Evolutionary conservation across 2,888 invertebrate species (phyloP), one percentile per base, ranked within the genome.

Genomic region (Parnassius apollo): DNA sequence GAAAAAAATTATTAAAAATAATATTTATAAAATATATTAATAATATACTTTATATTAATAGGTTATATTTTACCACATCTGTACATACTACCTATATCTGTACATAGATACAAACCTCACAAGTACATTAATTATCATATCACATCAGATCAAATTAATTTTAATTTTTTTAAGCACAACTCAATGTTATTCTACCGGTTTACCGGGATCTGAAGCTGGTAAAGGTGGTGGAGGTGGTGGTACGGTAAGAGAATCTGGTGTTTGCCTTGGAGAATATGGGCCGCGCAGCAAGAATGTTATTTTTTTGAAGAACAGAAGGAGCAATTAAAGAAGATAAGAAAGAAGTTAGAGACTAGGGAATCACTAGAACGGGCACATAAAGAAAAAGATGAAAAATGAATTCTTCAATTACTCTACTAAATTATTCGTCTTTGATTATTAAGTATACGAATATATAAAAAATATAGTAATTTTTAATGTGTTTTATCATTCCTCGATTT

Each of bases 271-370:
- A 0, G 75, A 74, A 64, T 83, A 72, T 44, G 86, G 1, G 77
- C 83, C 0, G 83, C 83, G 0, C 76, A 83, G 42, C 89, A 89
- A 68, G 89, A 88, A 58, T 78, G 80, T 0, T 89, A 84, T 71
- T 89, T 89, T 74, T 75, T 78, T 61, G 74, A 78, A 42, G 82
- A 87, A 60, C 76, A 81, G 48, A 78, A 68, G 61, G 82, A 87
- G 35, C 78, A 82, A 42, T 44, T 89, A 10, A 71, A 80, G 62
- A 76, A 83, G 61, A 57, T 88, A 0, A 86, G 83, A 66, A 72
- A 84, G 62, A 74, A 78, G 56, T 45, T 79, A 55, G 68, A 80
- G 53, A 68, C 74, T 12, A 68, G 75, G 2, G 67, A 71, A 1
- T 66, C 67, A 8, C 46, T 68, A 0, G 61, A 67, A 11, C 13